Evolutionary conservation across 2,888 invertebrate species (phyloP).

Genomic region (Oligia latruncula): DNA sequence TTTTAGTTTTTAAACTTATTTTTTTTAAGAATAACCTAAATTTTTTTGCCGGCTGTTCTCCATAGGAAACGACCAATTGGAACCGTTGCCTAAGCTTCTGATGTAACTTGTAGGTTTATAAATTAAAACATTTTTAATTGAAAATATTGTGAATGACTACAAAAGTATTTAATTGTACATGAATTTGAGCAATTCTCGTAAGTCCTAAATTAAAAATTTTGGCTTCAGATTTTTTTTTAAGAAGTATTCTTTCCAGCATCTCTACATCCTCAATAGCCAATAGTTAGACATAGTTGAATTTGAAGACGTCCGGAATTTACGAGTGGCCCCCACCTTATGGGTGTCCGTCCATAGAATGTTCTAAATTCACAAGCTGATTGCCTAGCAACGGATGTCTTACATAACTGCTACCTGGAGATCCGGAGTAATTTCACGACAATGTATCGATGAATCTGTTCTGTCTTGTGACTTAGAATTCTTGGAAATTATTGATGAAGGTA

Average conservation of each 20-base stretch:
- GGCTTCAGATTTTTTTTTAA: neutral
- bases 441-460: constrained; percentile 34
- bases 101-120: neutral
- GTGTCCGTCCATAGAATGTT: constrained; percentile 83
- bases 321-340: constrained; percentile 87
- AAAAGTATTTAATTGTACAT: neutral
- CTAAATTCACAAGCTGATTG: constrained; percentile 82
- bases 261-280: constrained; percentile 78
- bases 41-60: neutral
- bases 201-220: neutral
- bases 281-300: constrained; percentile 90
- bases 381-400: constrained; percentile 82
- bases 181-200: neutral
- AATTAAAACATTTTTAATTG: neutral
- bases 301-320: constrained; percentile 89
- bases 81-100: neutral
- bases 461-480: constrained; percentile 15
- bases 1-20: neutral
- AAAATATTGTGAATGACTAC: neutral
- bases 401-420: constrained; percentile 67
- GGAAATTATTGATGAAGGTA: neutral
- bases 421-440: constrained; percentile 47
- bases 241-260: constrained; percentile 69
- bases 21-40: neutral
- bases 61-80: no score